Base-by-base conservation (phyloP, 2,113 vertebrate genomes). In the Capreolus pygargus region DNA sequence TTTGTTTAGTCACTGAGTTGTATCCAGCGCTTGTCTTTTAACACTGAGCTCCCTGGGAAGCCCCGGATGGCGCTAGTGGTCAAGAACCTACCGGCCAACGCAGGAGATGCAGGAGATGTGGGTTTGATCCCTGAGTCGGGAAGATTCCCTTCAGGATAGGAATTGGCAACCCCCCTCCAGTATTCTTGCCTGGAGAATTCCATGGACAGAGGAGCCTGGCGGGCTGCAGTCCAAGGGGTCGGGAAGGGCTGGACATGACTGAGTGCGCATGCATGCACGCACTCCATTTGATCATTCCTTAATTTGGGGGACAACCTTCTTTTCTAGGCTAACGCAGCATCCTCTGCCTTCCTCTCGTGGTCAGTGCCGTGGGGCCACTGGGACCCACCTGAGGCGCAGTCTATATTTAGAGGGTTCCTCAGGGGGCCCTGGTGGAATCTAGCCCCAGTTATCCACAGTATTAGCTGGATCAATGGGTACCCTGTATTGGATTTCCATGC, bases 251-350 rank as follows among this genome's bases (percentile, higher is more conserved):
- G 70, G 70, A 14, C 21, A 14, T 43, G 70, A 43, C 36, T 76
- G 36, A 6, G 12, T 39, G n/a, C 0, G 0, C n/a, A 12, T 8
- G 11, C 5, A 6, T 13, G 21, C 67, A 43, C 1, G 23, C 11
- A 7, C 39, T 43, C 21, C 70, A 7, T 50, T 47, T 25, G 27
- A 76, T 3, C 27, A 27, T 58, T 50, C 39, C 54, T 52, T 33
- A 21, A 36, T 25, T 70, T 58, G 83, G 39, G 28, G 27, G 33
- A 27, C 55, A 28, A 12, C 16, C 19, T n/a, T 15, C 15, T 54
- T 30, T 36, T 3, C 67, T 7, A 8, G 33, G 47, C 6, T 81
- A 47, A 6, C 3, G 1, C 14, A 33, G 21, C 17, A 5, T 84
- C 55, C 61, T 70, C 57, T 57, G 45, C 36, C 60, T 33, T 23